Evolutionary conservation across 1,140 invertebrate genomes (phyloP), one percentile per base, ranked within the genome.

Genomic region (Lycorma delicatula): DNA sequence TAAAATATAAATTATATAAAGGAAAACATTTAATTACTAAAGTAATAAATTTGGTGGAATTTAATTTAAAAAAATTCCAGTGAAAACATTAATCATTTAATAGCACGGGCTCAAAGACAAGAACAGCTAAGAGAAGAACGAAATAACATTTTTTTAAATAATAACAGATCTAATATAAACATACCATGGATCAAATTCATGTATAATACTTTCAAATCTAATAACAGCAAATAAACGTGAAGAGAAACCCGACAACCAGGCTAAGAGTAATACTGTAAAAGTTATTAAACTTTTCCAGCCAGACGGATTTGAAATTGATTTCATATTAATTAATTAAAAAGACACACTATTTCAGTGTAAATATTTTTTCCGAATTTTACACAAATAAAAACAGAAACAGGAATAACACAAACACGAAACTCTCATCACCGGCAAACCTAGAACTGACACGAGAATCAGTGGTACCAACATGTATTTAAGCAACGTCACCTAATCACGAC

Each of bases 171-270:
- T n/a, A n/a, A 41, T 36, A 16, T 56, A 18, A 34, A 72, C 85
- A 81, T 80, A 97, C 94, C 96, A 99, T 72, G 97, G 97, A 80
- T 99, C 97, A 72, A 99, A 99, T 76, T 99, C 97, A 74, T 99
- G 97, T 72, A 99, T 99, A 68, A 99, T 99, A 77, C 93, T 97
- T 77, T 99, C 97, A 74, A 99, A 99, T 60, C 97, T 83, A 68
- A 99, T 98, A 47, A 99, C 96, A 61, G 97, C 95, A 77, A 99
- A 99, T 47, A 99, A 80, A 68, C 97, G 83, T 55, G 94, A 95
- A 38, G 94, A 88, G 75, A 99, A 99, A 60, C 95, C 97, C 64
- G 92, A 92, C 59, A 99, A 81, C 91, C 95, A 99, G 69, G 94
- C 93, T 64, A 99, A 79, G 29, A 91, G 75, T 60, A 99, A 77